Percentiles rank a stretch among this genome's conserved stretches.
phyloP scores from a whole-genome alignment of 2,113 vertebrate species.

The Baryphthengus martii region DNA sequence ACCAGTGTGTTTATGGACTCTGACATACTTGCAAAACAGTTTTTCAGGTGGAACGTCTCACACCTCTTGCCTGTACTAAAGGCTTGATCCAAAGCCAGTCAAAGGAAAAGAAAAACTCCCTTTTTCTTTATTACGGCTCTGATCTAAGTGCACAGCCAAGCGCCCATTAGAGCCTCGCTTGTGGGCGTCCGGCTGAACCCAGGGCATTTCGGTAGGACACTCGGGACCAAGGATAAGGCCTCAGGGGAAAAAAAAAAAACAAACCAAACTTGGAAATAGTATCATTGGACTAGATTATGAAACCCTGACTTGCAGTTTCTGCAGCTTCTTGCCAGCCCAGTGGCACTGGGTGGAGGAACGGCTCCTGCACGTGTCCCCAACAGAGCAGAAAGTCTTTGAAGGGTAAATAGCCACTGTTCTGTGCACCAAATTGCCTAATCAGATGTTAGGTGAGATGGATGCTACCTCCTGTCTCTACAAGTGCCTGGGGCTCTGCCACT shows the following conservation, averaged over 20 bases:
- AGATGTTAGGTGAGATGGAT: not conserved
- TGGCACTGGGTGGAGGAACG: not conserved
- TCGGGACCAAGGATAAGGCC: not conserved
- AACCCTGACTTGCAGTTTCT: not conserved
- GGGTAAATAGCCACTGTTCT: not conserved
- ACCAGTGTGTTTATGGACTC: not conserved
- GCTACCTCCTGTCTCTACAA: no score
- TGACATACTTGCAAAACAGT: not conserved
- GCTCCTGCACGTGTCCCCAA: rapidly evolving
- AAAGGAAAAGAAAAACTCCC: not conserved
- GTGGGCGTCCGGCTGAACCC: not conserved
- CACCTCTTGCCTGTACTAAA: not conserved
- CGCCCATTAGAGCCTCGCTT: not conserved
- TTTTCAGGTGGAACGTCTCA: not conserved
- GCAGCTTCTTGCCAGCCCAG: not conserved
- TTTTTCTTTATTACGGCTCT: not conserved
- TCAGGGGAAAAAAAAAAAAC: not conserved
- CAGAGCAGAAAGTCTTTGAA: not conserved
- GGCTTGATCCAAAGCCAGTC: not conserved
- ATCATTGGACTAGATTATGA: no score
- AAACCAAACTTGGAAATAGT: no score
- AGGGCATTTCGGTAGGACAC: not conserved
- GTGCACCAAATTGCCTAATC: not conserved
- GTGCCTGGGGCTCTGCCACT: not conserved
- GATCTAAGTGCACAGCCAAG: not conserved